phyloP scores from a whole-genome alignment of 2,797 vertebrate genomes.

The Anolis apletophallus region DNA sequence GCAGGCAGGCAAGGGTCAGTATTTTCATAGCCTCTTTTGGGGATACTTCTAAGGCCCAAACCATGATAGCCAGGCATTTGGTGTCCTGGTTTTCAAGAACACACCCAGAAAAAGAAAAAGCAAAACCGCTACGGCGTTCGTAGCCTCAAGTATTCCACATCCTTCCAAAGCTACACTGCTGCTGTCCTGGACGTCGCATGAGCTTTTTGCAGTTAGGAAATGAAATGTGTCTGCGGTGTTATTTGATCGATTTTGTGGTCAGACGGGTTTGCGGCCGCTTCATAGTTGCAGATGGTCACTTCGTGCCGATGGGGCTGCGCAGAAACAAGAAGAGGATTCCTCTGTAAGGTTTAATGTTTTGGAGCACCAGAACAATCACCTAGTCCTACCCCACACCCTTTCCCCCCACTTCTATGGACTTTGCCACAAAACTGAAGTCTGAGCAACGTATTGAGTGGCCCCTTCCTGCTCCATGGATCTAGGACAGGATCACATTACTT shows the following conservation, averaged over 20 bases:
- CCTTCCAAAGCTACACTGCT: conserved; percentile 14
- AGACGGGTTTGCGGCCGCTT: conserved; percentile 92
- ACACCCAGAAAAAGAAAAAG: neutral
- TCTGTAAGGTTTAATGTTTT: neutral
- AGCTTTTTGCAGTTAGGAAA: conserved; percentile 81
- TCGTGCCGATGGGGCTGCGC: conserved; percentile 90
- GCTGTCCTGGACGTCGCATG: rapidly evolving
- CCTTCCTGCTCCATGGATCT: too few species aligned
- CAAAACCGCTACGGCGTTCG: conserved; percentile 22
- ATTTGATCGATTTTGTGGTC: conserved; percentile 91
- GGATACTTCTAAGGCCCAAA: neutral
- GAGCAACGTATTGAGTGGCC: neutral
- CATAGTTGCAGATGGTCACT: conserved; percentile 97
- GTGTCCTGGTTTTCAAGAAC: conserved; percentile 39
- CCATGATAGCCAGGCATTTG: rapidly evolving
- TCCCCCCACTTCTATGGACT: neutral
- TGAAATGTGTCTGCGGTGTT: conserved; percentile 93
- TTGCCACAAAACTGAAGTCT: neutral
- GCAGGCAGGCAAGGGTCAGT: neutral
- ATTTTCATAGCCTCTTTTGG: neutral
- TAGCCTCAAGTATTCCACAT: conserved; percentile 13
- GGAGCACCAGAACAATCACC: neutral
- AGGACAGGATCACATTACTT: neutral
- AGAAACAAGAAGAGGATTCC: neutral
- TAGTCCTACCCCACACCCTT: neutral